Percentiles rank a stretch among this genome's conserved stretches.
Conservation (phyloP, 2,797 vertebrate species). For the Scleropages formosus region DNA sequence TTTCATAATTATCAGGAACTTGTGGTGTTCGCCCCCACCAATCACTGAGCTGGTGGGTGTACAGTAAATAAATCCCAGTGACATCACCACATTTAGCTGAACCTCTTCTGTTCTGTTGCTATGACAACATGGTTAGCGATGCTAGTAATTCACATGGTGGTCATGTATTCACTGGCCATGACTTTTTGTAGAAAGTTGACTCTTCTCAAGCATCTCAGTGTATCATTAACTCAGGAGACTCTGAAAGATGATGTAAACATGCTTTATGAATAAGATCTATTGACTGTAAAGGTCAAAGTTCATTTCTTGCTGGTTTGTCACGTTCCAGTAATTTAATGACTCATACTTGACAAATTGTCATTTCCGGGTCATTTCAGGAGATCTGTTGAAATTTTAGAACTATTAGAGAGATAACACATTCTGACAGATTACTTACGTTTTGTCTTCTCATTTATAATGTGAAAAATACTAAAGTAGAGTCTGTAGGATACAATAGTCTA, state of each 20-base stretch:
- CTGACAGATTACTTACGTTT: no score
- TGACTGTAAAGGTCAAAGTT: not conserved
- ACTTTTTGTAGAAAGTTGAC: not conserved
- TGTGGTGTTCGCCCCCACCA: slow-evolving; percentile 83
- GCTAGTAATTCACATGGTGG: not conserved
- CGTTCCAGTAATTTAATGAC: not conserved
- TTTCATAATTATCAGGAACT: slow-evolving; percentile 81
- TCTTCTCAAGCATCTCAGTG: not conserved
- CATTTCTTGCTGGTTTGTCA: not conserved
- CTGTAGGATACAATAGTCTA: no score
- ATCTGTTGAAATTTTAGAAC: not conserved
- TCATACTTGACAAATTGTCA: no score
- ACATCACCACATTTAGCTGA: not conserved
- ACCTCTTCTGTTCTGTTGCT: not conserved
- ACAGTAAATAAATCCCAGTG: slow-evolving; percentile 60
- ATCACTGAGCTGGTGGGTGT: slow-evolving; percentile 87
- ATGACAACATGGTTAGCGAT: not conserved
- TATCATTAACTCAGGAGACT: not conserved
- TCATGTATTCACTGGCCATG: not conserved
- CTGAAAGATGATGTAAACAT: not conserved
- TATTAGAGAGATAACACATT: no score
- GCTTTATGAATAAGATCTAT: not conserved
- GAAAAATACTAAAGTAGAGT: no score
- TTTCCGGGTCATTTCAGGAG: not conserved
- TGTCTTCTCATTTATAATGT: no score